These are phyloP conservation scores for Marronus borbonicus DNA, from an alignment of 2,888 invertebrate species.

Conservation along the genomic window DNA sequence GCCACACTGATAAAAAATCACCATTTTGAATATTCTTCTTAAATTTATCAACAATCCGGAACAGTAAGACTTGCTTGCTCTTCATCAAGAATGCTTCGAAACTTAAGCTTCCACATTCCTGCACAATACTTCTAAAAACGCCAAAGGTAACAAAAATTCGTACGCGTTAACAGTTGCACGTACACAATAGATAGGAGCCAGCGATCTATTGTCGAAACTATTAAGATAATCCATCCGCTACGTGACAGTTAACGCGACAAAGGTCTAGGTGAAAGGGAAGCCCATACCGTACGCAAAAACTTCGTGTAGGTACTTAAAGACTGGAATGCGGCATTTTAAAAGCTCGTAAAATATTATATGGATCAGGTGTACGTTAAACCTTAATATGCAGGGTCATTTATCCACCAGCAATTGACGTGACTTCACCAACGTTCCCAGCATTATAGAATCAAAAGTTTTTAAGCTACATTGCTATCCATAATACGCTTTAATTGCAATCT, in stretches of 20 bases:
- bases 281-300: neutral
- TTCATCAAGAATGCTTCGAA: too few species aligned
- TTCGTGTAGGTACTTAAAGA: conserved; percentile 2
- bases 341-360: conserved; percentile 34
- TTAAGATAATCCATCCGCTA: conserved; percentile 19
- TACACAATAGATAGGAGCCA: neutral
- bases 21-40: too few species aligned
- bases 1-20: too few species aligned
- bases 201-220: conserved; percentile 13
- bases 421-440: conserved; percentile 16
- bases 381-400: conserved; percentile 15
- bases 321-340: conserved; percentile 30
- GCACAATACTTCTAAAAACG: neutral
- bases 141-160: conserved; percentile 2
- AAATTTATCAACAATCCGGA: too few species aligned
- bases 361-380: conserved; percentile 20
- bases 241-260: conserved; percentile 18
- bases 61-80: too few species aligned
- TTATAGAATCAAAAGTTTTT: conserved; percentile 10
- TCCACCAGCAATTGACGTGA: conserved; percentile 15
- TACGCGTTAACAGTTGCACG: neutral
- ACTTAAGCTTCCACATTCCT: neutral
- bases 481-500: neutral
- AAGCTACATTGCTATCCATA: neutral
- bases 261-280: conserved; percentile 32